phyloP scores from a whole-genome alignment of 1,140 invertebrate species.

The Spodoptera litura region DNA sequence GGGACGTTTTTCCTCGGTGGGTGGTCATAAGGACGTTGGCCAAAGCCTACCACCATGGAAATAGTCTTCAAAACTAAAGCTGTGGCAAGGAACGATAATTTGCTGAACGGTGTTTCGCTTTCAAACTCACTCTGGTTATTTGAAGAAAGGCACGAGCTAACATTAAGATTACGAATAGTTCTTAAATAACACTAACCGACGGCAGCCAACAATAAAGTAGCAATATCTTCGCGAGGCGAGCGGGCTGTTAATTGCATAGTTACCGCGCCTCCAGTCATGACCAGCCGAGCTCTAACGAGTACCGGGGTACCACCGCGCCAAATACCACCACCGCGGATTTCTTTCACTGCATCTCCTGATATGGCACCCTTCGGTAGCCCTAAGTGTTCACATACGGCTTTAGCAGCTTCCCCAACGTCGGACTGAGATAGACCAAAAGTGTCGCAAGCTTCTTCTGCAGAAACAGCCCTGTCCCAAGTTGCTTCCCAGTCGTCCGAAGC shows the following conservation, averaged over 20 bases:
- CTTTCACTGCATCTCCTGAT: constrained; percentile 79
- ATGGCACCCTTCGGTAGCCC: constrained; percentile 91
- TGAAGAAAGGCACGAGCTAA: neutral
- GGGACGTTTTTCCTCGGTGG: too few species aligned
- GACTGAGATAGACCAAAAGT: constrained; percentile 86
- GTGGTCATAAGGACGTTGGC: too few species aligned
- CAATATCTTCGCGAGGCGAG: constrained; percentile 88
- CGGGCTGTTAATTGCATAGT: constrained; percentile 90
- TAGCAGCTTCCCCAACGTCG: constrained; percentile 92
- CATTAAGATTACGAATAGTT: neutral
- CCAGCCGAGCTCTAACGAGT: constrained; percentile 93
- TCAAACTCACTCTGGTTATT: neutral
- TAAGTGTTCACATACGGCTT: constrained; percentile 91
- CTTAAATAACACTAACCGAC: constrained; percentile 88
- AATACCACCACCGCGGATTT: constrained; percentile 90
- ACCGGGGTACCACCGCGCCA: constrained; percentile 92
- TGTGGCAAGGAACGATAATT: too few species aligned
- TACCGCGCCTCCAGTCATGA: constrained; percentile 90
- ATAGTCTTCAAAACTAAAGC: too few species aligned
- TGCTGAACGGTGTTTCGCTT: neutral
- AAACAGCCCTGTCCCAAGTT: constrained; percentile 63
- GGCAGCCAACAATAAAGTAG: constrained; percentile 94
- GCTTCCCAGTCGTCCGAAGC: constrained; percentile 69
- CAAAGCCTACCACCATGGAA: too few species aligned
- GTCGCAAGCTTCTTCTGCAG: constrained; percentile 62